These are phyloP conservation scores for Campoletis sonorensis DNA, from an alignment of 1,140 invertebrate species.

Conservation along the genomic window DNA sequence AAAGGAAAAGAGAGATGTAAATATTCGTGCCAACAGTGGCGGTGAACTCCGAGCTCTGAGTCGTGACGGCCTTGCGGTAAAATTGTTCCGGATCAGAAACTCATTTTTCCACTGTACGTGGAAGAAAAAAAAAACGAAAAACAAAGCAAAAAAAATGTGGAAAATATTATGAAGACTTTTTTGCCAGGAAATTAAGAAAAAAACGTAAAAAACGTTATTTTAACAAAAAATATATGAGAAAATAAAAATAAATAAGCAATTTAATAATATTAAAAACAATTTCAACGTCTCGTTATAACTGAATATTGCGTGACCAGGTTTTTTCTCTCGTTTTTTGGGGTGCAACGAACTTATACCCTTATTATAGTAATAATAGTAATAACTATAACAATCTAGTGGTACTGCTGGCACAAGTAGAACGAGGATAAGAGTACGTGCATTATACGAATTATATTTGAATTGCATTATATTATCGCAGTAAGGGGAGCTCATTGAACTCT, in stretches of 20 bases:
- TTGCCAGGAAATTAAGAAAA: no score
- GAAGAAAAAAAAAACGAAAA: slow-evolving; percentile 1
- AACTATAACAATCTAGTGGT: not conserved
- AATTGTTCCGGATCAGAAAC: slow-evolving; percentile 56
- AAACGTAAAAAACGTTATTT: no score
- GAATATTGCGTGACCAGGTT: not conserved
- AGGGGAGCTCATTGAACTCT: not conserved
- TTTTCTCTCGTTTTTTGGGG: not conserved
- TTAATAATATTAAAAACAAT: no score
- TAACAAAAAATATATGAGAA: no score
- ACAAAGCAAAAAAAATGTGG: not conserved
- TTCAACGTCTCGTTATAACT: not conserved
- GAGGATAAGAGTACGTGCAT: slow-evolving; percentile 2
- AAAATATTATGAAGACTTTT: no score
- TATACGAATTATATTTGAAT: not conserved
- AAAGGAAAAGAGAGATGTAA: slow-evolving; percentile 45
- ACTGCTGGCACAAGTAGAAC: slow-evolving; percentile 11
- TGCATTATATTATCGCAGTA: not conserved
- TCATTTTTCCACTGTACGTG: slow-evolving; percentile 51
- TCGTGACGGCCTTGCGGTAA: slow-evolving; percentile 58
- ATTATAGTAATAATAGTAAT: slow-evolving; percentile 25
- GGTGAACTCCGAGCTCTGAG: slow-evolving; percentile 33
- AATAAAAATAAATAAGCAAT: no score
- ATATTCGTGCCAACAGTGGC: slow-evolving; percentile 46
- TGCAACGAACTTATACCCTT: slow-evolving; percentile 18